Evolutionary conservation across 30 jellyfish, hydroid and myxozoan genomes (phyloP).

Genomic region (Turritopsis dohrnii): DNA sequence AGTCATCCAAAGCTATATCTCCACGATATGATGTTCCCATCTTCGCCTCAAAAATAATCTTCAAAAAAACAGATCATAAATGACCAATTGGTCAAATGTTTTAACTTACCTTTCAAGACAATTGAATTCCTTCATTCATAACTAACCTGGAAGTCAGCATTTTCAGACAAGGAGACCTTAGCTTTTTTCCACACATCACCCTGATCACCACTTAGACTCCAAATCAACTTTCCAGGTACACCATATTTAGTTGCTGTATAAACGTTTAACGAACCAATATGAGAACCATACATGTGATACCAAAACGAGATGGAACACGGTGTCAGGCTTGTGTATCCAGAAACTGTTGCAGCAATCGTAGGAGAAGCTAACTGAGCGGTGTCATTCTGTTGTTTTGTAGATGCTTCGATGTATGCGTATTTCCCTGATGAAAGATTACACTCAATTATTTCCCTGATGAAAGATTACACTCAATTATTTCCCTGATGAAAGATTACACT

Average conservation of each 20-base stretch:
- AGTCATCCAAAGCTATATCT: constrained; percentile 86
- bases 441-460: too few species aligned
- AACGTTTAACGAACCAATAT: constrained; percentile 66
- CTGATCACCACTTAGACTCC: constrained; percentile 63
- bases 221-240: constrained; percentile 54
- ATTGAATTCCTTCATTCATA: too few species aligned
- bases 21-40: constrained; percentile 84
- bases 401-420: constrained; percentile 83
- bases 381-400: constrained; percentile 80
- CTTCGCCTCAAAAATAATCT: constrained; percentile 74
- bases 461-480: too few species aligned
- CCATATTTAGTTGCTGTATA: constrained; percentile 93
- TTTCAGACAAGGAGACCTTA: constrained; percentile 41
- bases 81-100: too few species aligned
- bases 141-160: constrained; percentile 91
- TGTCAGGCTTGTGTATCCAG: constrained; percentile 54
- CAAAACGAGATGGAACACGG: constrained; percentile 77
- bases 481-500: too few species aligned
- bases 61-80: neutral
- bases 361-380: constrained; percentile 84
- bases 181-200: constrained; percentile 81
- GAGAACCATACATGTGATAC: constrained; percentile 93
- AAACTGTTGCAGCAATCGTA: constrained; percentile 70
- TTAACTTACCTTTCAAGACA: too few species aligned
- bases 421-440: constrained; percentile 49